Evolutionary conservation across 2,113 vertebrate genomes (phyloP).

Genomic region (Ochotona princeps): DNA sequence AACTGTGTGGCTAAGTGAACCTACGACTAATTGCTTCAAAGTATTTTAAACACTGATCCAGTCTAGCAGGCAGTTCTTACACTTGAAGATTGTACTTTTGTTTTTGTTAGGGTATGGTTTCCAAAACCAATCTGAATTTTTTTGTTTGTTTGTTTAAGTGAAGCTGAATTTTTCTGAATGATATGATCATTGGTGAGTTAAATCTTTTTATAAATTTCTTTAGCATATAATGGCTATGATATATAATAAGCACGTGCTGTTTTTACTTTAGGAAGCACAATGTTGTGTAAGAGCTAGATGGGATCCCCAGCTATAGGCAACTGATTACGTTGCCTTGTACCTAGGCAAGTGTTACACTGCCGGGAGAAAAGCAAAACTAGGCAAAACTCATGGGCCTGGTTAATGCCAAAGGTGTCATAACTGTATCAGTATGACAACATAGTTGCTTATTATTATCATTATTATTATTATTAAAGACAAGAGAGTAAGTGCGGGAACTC

Average conservation of each 20-base stretch:
- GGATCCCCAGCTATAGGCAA: too few relatives aligned
- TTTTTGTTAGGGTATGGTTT: neutral
- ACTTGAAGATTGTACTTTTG: neutral
- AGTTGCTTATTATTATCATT: too few relatives aligned
- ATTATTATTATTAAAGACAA: too few relatives aligned
- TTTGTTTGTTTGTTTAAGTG: neutral
- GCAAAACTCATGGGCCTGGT: too few relatives aligned
- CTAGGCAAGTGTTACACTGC: too few relatives aligned
- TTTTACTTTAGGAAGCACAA: neutral
- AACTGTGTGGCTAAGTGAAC: neutral
- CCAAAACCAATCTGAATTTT: neutral
- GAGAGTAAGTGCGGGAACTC: too few relatives aligned
- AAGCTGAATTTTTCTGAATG: neutral
- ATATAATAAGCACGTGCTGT: neutral
- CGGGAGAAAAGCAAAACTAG: too few relatives aligned
- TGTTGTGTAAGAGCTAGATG: neutral
- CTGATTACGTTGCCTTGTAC: too few relatives aligned
- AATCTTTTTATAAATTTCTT: neutral
- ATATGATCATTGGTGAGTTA: neutral
- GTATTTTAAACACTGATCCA: neutral
- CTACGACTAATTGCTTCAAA: neutral
- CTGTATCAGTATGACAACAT: too few relatives aligned
- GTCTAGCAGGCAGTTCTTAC: neutral
- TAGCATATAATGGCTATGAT: neutral
- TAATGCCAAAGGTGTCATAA: too few relatives aligned